phyloP scores from a whole-genome alignment of 2,113 vertebrate species.

The Morone saxatilis region DNA sequence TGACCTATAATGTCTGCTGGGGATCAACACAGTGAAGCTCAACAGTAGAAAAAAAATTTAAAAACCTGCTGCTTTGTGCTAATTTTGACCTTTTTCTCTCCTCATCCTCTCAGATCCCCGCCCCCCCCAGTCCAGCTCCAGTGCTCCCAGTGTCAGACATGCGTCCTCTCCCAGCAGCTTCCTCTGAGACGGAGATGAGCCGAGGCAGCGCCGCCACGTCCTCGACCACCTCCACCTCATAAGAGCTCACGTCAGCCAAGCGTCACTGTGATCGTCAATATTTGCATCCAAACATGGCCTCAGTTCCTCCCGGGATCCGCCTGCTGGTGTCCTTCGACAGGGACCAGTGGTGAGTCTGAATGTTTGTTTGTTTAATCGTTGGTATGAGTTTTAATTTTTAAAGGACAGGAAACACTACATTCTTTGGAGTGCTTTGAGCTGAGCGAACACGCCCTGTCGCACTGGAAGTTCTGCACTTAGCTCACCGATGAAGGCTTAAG shows the following conservation, averaged over 20 bases:
- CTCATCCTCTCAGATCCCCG: no score
- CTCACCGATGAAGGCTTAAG: not conserved
- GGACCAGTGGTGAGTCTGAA: conserved; percentile 81
- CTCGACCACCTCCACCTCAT: not conserved
- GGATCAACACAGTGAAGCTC: no score
- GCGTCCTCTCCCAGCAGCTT: conserved; percentile 7
- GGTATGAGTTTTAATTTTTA: no score
- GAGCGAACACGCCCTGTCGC: not conserved
- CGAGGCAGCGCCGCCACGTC: not conserved
- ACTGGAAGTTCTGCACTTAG: not conserved
- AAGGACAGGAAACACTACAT: not conserved
- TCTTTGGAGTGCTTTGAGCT: not conserved
- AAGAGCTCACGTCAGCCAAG: conserved; percentile 11
- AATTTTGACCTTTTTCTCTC: no score
- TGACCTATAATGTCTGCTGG: no score
- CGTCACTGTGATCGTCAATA: not conserved
- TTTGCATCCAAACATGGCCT: conserved; percentile 69
- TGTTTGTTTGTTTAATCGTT: no score
- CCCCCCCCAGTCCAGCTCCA: not conserved
- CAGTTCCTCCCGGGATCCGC: conserved; percentile 82
- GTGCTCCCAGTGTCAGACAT: not conserved
- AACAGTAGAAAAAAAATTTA: no score
- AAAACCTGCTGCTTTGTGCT: no score
- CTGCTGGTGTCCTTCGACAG: conserved; percentile 80
- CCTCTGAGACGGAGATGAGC: conserved; percentile 4